Evolutionary conservation across 2,113 vertebrate species (phyloP), one percentile per base, ranked within the genome.

Genomic region (Eptesicus fuscus): DNA sequence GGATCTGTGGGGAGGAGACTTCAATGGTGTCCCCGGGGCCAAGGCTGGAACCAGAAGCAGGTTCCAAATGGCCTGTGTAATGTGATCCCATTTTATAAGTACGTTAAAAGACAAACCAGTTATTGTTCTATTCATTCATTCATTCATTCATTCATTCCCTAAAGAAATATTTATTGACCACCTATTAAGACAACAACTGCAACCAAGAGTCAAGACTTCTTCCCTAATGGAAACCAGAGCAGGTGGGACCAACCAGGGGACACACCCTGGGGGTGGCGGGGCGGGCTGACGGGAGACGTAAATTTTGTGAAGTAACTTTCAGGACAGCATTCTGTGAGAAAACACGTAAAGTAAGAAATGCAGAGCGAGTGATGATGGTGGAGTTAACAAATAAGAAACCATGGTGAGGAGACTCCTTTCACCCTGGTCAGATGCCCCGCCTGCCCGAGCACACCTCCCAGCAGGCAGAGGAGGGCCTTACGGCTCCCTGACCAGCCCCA

Each of bases 341-440:
- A 63, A 63, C 61, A 12, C 14, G 25, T 63, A 14, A 63, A 63
- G 32, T 63, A 14, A 63, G 59, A 30, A 63, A 63, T 14, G 61
- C 28, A 0, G 37, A n/a, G 14, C 13, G 13, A 42, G 69, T 20
- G 9, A 7, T 0, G 23, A 28, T 5, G 35, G 37, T 0, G 5
- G 49, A 17, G 30, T 8, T 0, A 3, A 3, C 16, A 32, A 49
- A 30, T 11, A 6, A 35, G 0, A 14, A 13, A 25, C n/a, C 10
- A 2, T 0, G 17, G 11, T 0, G 10, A 25, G 1, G 61, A 28
- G 23, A 8, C 2, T 0, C 20, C 47, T 35, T 42, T 22, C 9
- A 14, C 20, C 78, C 35, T 2, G 2, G 51, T 18, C 20, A 9
- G 77, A 42, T 1, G 17, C 65, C 20, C 18, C 2, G 5, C 5